Evolutionary conservation across 2,797 vertebrate species (phyloP).

Genomic region (Ciconia nigra): DNA sequence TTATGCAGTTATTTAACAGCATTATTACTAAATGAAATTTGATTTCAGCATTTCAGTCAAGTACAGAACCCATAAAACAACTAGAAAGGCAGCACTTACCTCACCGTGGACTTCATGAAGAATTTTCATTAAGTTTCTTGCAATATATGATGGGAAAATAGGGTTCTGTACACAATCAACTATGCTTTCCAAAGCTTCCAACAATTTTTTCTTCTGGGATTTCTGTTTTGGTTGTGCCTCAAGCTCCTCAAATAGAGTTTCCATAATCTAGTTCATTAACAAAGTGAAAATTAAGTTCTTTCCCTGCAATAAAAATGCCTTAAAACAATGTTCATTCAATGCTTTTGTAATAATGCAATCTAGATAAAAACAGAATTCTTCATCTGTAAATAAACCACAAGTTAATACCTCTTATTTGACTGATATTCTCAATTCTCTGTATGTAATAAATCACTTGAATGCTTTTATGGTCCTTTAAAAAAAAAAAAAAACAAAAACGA

Average conservation of each 20-base stretch:
- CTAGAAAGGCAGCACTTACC: slow-evolving; percentile 70
- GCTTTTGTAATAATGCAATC: background rate
- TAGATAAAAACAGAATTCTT: background rate
- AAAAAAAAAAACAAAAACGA: no score
- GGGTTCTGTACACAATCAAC: slow-evolving; percentile 72
- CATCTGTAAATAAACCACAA: background rate
- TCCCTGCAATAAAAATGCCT: background rate
- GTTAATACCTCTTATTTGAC: background rate
- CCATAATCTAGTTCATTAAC: slow-evolving; percentile 76
- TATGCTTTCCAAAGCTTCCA: slow-evolving; percentile 77
- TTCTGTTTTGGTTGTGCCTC: slow-evolving; percentile 60
- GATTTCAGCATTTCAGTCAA: background rate
- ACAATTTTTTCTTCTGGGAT: slow-evolving; percentile 69
- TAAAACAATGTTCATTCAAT: background rate
- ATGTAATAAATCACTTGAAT: background rate
- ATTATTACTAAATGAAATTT: background rate
- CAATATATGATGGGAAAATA: slow-evolving; percentile 83
- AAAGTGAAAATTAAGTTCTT: background rate
- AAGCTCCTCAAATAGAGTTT: slow-evolving; percentile 75
- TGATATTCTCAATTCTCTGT: background rate
- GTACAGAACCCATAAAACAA: background rate
- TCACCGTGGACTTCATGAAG: slow-evolving; percentile 80
- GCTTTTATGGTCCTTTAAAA: background rate
- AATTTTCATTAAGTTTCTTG: slow-evolving; percentile 78
- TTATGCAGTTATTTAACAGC: background rate